Evolutionary conservation across 2,797 vertebrate genomes (phyloP).

Genomic region (Notoglanidium macrostoma): DNA sequence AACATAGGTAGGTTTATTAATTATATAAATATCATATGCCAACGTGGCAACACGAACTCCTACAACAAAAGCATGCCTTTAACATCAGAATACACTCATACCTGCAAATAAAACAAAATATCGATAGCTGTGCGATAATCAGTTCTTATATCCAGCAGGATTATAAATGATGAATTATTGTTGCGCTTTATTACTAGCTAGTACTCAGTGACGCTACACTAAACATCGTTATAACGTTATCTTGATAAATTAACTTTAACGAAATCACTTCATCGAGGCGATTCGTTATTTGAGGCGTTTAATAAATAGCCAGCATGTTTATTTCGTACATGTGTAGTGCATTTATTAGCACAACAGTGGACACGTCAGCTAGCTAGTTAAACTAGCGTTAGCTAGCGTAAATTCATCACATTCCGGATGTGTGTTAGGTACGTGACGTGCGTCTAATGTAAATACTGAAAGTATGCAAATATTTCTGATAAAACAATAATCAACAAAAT

Average conservation of each 20-base stretch:
- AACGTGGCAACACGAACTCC: conserved; percentile 7
- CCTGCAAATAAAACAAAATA: too few species aligned
- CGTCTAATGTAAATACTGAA: not conserved
- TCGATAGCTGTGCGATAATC: not conserved
- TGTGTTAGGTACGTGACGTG: not conserved
- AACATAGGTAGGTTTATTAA: not conserved
- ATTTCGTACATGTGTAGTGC: not conserved
- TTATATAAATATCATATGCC: not conserved
- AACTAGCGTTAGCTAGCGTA: not conserved
- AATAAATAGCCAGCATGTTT: not conserved
- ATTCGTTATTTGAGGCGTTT: not conserved
- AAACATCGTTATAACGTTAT: not conserved
- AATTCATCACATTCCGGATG: too few species aligned
- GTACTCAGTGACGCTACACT: not conserved
- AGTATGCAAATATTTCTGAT: not conserved
- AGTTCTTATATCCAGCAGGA: not conserved
- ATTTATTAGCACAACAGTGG: not conserved
- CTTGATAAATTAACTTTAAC: too few species aligned
- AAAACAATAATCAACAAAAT: not conserved
- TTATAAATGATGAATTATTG: not conserved
- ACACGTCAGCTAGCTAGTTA: not conserved
- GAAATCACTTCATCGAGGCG: not conserved
- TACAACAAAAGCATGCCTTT: not conserved
- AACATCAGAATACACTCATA: not conserved
- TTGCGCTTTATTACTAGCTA: not conserved